Percentiles rank a stretch among this genome's conserved stretches.
phyloP scores from a whole-genome alignment of 2,888 invertebrate species.

The Cantharis rustica region DNA sequence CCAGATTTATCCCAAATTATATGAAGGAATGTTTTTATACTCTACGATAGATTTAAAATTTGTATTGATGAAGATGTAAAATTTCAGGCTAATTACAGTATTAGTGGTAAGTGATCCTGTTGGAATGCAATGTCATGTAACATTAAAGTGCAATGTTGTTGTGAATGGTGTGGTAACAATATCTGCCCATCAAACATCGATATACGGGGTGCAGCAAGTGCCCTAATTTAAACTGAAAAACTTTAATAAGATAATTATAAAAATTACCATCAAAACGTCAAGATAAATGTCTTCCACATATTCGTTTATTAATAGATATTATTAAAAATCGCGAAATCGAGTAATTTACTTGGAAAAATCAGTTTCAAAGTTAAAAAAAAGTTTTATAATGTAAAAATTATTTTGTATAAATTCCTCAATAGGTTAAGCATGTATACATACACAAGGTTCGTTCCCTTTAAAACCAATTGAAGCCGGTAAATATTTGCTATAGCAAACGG shows the following conservation, averaged over 20 bases:
- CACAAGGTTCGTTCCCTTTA: background rate
- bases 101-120: background rate
- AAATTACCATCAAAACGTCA: too few species aligned
- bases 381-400: background rate
- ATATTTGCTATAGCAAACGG: background rate
- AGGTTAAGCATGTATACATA: background rate
- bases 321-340: too few species aligned
- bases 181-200: too few species aligned
- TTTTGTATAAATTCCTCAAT: background rate
- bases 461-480: background rate
- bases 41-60: background rate
- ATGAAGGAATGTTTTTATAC: background rate
- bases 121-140: background rate
- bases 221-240: too few species aligned
- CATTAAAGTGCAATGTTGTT: background rate
- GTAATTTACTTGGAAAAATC: background rate
- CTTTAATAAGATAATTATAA: too few species aligned
- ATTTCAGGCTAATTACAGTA: background rate
- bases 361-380: background rate
- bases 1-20: background rate
- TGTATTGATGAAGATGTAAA: background rate
- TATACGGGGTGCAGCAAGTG: too few species aligned
- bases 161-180: background rate
- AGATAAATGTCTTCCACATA: too few species aligned
- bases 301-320: too few species aligned